phyloP scores from a whole-genome alignment of 2,113 vertebrate genomes.

The Campylorhamphus procurvoides region DNA sequence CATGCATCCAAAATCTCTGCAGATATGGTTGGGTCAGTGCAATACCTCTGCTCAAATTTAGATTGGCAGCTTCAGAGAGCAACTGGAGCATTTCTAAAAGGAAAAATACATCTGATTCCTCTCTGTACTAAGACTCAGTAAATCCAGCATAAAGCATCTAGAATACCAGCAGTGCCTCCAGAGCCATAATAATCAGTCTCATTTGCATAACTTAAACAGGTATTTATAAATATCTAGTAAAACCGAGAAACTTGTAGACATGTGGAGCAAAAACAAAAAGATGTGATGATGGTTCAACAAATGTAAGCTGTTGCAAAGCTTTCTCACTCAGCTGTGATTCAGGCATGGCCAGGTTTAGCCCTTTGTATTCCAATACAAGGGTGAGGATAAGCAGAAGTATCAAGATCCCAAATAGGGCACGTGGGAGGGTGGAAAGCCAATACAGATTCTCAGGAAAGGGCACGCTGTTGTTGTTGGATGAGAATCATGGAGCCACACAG shows the following conservation, averaged over 20 bases:
- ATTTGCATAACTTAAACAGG: background rate
- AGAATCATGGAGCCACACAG: fast-evolving
- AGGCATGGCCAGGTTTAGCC: background rate
- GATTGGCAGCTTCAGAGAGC: background rate
- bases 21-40: background rate
- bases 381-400: background rate
- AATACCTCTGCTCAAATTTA: background rate
- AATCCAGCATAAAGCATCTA: background rate
- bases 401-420: background rate
- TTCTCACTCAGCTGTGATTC: background rate
- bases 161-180: background rate
- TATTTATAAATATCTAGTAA: background rate
- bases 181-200: background rate
- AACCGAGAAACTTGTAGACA: background rate
- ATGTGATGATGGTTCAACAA: background rate
- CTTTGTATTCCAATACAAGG: fast-evolving
- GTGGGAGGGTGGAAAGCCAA: background rate
- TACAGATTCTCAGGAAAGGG: fast-evolving
- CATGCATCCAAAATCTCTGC: background rate
- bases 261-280: background rate
- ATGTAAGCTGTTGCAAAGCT: background rate
- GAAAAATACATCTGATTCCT: background rate
- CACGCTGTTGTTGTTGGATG: background rate
- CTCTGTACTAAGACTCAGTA: background rate
- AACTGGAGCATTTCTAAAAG: background rate